Conservation (phyloP, 2,888 invertebrate species). For the Ormyrus nitidulus region DNA sequence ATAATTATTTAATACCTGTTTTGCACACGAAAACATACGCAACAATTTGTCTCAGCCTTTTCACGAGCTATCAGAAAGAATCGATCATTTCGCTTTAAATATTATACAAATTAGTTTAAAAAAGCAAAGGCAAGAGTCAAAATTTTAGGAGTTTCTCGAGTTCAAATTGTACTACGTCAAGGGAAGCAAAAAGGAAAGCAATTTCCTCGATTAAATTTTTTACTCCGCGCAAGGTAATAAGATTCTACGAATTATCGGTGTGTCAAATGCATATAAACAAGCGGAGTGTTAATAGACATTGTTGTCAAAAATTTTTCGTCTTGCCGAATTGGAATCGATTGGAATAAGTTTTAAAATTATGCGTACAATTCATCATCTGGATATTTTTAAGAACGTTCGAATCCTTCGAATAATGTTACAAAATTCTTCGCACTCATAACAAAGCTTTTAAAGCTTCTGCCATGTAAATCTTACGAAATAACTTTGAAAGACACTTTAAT, state of each 20-base stretch:
- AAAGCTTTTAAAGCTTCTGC: background rate
- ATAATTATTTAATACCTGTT: background rate
- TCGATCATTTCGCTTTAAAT: background rate
- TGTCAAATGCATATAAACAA: slow-evolving; percentile 38
- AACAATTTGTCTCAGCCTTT: background rate
- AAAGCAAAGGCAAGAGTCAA: slow-evolving; percentile 20
- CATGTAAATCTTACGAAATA: background rate
- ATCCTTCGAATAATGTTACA: background rate
- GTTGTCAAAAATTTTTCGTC: slow-evolving; percentile 15
- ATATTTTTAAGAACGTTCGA: background rate
- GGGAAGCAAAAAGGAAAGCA: slow-evolving; percentile 27
- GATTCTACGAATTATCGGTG: slow-evolving; percentile 29
- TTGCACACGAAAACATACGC: slow-evolving; percentile 9
- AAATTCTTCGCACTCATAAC: background rate
- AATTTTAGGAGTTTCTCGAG: slow-evolving; percentile 1
- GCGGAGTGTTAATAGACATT: slow-evolving; percentile 41
- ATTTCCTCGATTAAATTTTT: background rate
- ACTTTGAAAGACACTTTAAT: background rate
- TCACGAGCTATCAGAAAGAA: background rate
- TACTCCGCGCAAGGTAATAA: slow-evolving; percentile 26
- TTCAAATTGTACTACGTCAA: slow-evolving; percentile 47
- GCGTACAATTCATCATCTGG: background rate
- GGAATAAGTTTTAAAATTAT: slow-evolving; percentile 10
- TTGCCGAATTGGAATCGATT: background rate
- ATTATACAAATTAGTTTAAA: background rate